Base-by-base conservation (phyloP, 2,888 invertebrate species). In the Hyles lineata region DNA sequence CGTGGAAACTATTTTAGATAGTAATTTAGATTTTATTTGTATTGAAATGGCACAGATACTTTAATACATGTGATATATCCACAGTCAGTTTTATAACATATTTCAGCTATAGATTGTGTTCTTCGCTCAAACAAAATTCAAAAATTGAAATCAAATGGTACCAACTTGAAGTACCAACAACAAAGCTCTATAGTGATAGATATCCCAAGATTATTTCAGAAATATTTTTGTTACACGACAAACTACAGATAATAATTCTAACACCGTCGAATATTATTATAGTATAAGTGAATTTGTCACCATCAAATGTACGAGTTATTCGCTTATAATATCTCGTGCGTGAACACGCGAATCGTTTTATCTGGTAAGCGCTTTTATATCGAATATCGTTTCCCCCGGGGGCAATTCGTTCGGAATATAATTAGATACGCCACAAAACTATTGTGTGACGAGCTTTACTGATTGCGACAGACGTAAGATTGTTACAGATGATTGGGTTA, bases 331-430 rank as follows among this genome's bases (percentile, higher is more conserved):
- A 43, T 15, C n/a, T 11, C 43, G 35, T 43, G 35, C 63, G 15
- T 63, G 21, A 63, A 63, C 35, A 67, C 21, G 17, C 21, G 50
- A 21, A 23, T 67, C 15, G 55, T 70, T 70, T 72, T 73, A 70
- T 70, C 23, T 73, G 32, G 60, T 73, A 62, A 23, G 67, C 67
- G 67, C 17, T 67, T 67, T 67, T 43, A 63, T 63, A 63, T 63
- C 43, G n/a, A 43, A 43, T 67, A 43, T 67, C 21, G 50, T 7
- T 25, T n/a, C 43, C 23, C 50, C 67, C 50, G 23, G 21, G 17
- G 50, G 63, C 63, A 43, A 63, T 43, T 35, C 43, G 60, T 63
- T 43, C 32, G 35, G 21, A 19, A 21, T 67, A 50, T 67, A 67
- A 67, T 67, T 50, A 43, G 2, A 17, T 67, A 23, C 43, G 67